These are phyloP conservation scores for Chionis minor DNA, from an alignment of 2,113 vertebrate species.

Conservation along the genomic window DNA sequence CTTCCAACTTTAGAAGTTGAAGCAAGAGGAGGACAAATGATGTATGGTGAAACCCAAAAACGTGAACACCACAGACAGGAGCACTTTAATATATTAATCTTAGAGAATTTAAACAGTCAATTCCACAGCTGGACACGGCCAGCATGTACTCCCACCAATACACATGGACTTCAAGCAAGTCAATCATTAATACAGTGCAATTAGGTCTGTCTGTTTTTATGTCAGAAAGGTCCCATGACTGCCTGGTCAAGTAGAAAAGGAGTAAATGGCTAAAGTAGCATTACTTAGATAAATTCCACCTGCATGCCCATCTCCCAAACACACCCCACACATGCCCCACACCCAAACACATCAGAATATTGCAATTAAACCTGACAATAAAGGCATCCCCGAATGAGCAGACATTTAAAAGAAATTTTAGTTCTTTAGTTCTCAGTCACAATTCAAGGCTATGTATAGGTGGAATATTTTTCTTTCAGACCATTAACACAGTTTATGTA, in stretches of 20 bases:
- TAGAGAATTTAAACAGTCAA: neutral
- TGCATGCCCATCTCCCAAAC: too few species aligned
- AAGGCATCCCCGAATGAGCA: neutral
- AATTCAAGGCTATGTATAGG: neutral
- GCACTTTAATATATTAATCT: too few species aligned
- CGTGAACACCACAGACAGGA: fast-evolving
- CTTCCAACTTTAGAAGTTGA: neutral
- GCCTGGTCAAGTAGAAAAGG: neutral
- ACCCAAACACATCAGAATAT: fast-evolving
- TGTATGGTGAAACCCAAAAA: neutral
- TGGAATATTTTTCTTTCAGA: neutral
- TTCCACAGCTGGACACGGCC: neutral
- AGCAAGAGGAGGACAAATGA: neutral
- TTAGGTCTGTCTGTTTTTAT: neutral
- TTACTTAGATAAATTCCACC: neutral
- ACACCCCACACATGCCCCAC: too few species aligned
- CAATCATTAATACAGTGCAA: constrained; percentile 16
- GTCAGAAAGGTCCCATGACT: neutral
- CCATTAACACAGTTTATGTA: neutral
- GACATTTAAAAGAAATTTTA: neutral
- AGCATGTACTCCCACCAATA: neutral
- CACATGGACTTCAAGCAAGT: neutral
- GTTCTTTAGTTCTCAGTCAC: neutral
- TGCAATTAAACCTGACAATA: neutral
- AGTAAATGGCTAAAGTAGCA: neutral